These are phyloP conservation scores for Tenualosa ilisha DNA, from an alignment of 2,797 vertebrate species.

Conservation along the genomic window DNA sequence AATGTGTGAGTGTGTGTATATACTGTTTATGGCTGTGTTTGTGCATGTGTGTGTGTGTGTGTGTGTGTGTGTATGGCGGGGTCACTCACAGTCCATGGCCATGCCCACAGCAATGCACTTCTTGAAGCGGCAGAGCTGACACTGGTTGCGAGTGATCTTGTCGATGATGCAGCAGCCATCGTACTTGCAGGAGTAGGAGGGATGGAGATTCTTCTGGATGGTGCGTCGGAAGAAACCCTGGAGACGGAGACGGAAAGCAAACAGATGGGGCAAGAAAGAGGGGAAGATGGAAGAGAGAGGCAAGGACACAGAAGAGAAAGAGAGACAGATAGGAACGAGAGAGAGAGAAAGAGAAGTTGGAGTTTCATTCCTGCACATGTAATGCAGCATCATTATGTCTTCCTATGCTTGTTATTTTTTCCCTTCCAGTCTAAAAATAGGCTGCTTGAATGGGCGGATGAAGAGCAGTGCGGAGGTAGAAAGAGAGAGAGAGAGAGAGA, in stretches of 20 bases:
- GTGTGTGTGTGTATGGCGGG: not conserved
- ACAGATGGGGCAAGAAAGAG: not conserved
- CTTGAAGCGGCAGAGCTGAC: conserved; percentile 98
- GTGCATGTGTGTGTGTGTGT: not conserved
- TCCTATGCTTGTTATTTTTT: not conserved
- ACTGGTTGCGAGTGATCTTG: conserved; percentile 98
- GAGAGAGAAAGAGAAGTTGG: conserved; percentile 4
- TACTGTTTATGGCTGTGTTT: not conserved
- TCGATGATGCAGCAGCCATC: conserved; percentile 97
- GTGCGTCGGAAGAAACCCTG: conserved; percentile 98
- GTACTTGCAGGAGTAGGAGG: conserved; percentile 95
- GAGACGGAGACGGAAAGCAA: not conserved
- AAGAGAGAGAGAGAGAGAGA: not conserved
- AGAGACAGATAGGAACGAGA: not conserved
- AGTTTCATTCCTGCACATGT: not conserved
- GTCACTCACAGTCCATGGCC: conserved; percentile 95
- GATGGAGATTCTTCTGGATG: conserved; percentile 98
- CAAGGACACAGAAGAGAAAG: not conserved
- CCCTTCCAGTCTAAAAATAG: not conserved
- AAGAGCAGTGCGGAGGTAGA: not conserved
- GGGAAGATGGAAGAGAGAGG: not conserved
- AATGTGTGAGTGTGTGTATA: not conserved
- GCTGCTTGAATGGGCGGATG: not conserved
- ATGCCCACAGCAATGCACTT: conserved; percentile 98
- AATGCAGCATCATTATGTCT: not conserved